Conservation (phyloP, 2,797 vertebrate genomes). For the Muraenolepis orangiensis region DNA sequence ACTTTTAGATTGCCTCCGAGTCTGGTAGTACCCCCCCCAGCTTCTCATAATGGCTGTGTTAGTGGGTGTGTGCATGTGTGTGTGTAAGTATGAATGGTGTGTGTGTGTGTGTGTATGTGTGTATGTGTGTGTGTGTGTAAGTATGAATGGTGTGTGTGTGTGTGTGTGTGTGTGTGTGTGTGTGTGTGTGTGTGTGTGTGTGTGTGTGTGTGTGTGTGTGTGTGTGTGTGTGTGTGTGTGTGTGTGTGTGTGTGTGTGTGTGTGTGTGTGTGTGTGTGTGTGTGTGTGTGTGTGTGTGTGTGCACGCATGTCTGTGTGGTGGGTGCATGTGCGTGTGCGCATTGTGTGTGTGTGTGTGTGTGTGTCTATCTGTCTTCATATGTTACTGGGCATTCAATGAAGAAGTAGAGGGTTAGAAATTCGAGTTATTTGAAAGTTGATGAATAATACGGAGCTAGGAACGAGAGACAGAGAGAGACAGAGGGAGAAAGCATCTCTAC, state of each 20-base stretch:
- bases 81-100: too few relatives aligned
- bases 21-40: not conserved
- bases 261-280: slow-evolving; percentile 22
- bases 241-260: slow-evolving; percentile 18
- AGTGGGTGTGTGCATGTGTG: too few relatives aligned
- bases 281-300: too few relatives aligned
- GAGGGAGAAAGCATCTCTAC: slow-evolving; percentile 19
- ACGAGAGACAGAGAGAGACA: too few relatives aligned
- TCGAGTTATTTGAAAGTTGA: not conserved
- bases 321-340: not conserved
- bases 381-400: slow-evolving; percentile 11
- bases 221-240: too few relatives aligned
- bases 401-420: not conserved
- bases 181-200: too few relatives aligned
- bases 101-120: too few relatives aligned
- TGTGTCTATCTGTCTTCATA: slow-evolving; percentile 10
- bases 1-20: slow-evolving; percentile 26
- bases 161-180: too few relatives aligned
- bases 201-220: too few relatives aligned
- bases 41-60: not conserved
- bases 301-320: too few relatives aligned
- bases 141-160: too few relatives aligned
- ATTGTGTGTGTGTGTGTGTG: slow-evolving; percentile 36
- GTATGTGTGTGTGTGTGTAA: too few relatives aligned
- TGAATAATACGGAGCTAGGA: not conserved